Conservation (phyloP, 2,113 vertebrate species). For the Alouatta palliata region DNA sequence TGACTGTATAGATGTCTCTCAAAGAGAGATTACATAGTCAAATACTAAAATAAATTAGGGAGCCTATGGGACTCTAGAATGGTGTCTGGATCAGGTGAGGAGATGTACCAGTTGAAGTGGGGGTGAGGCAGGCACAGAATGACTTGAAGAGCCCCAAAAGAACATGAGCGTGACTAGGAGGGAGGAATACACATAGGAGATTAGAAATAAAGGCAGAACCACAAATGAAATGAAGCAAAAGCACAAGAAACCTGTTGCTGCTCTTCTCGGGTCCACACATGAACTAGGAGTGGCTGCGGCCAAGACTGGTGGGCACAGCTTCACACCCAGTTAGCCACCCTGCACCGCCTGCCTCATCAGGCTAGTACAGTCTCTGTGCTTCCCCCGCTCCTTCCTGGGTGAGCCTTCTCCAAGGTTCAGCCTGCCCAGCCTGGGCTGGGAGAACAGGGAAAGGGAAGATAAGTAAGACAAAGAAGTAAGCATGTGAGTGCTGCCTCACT, state of each 20-base stretch:
- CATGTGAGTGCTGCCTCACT: fast-evolving
- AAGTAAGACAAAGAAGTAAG: neutral
- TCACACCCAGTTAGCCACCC: neutral
- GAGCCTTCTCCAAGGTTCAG: neutral
- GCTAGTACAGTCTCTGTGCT: no score
- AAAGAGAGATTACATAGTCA: neutral
- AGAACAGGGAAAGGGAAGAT: neutral
- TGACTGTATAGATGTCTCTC: neutral
- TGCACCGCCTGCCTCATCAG: fast-evolving
- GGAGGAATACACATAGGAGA: neutral
- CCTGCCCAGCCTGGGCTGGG: neutral
- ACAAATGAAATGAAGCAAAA: neutral
- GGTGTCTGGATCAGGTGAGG: neutral
- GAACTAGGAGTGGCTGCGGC: fast-evolving
- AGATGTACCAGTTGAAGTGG: no score
- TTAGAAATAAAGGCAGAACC: neutral
- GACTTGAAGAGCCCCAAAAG: fast-evolving
- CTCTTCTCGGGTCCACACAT: fast-evolving
- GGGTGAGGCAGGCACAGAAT: neutral
- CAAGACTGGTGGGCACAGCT: neutral
- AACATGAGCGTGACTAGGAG: neutral
- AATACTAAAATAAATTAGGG: neutral
- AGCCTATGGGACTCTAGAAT: neutral
- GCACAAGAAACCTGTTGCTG: no score
- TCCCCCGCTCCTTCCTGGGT: no score